A percentile compares a stretch with the other conserved stretches of the same genome.
These are phyloP conservation scores for Pseudocheirus occidentalis DNA, from an alignment of 2,797 vertebrate genomes.

Conservation along the genomic window DNA sequence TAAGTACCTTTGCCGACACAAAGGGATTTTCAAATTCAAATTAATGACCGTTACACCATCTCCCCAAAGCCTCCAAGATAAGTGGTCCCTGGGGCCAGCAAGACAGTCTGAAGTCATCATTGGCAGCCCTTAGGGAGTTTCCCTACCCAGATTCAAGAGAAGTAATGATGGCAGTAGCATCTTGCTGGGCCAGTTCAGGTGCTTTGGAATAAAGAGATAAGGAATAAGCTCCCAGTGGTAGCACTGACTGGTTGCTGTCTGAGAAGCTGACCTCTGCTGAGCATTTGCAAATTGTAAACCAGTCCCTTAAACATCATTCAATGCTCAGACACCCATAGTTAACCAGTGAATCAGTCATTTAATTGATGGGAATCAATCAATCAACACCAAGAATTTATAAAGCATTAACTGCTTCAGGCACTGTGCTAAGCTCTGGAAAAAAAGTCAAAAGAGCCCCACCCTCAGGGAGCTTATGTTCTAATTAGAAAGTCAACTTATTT, in stretches of 20 bases:
- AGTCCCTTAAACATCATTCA: neutral
- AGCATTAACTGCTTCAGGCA: neutral
- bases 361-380: too few species aligned
- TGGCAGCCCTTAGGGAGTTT: neutral
- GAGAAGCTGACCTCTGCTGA: neutral
- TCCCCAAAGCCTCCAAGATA: neutral
- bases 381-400: neutral
- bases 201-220: neutral
- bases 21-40: too few species aligned
- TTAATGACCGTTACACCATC: too few species aligned
- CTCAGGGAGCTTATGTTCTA: neutral
- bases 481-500: neutral
- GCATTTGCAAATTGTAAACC: neutral
- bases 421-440: neutral
- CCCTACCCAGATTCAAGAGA: neutral
- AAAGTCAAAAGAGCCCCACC: neutral
- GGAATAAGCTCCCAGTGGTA: neutral
- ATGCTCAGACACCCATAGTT: neutral
- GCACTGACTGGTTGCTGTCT: neutral
- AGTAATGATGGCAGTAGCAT: neutral
- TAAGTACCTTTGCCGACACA: too few species aligned
- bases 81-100: neutral
- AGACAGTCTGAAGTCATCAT: too few species aligned
- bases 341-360: neutral
- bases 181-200: neutral